Conservation (phyloP, 1,140 invertebrate genomes). For the Drosophila malerkotliana region DNA sequence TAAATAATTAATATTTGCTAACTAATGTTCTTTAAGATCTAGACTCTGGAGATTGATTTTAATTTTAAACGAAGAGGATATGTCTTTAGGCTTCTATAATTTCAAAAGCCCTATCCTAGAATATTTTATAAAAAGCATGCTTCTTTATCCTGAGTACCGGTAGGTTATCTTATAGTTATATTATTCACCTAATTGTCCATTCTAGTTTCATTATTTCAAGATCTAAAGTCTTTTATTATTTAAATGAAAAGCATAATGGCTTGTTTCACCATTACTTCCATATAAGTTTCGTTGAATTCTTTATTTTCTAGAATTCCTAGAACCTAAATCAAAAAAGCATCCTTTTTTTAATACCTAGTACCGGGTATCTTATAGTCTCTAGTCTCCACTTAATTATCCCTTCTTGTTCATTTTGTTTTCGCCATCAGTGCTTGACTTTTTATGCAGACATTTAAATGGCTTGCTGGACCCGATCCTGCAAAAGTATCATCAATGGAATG, state of each 20-base stretch:
- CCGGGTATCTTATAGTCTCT: neutral
- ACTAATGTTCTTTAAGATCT: too few relatives aligned
- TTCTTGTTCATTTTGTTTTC: slow-evolving; percentile 8
- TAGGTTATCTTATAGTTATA: neutral
- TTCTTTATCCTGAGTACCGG: neutral
- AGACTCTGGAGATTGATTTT: too few relatives aligned
- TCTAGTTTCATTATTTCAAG: neutral
- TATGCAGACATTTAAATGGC: slow-evolving; percentile 43
- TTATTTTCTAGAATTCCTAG: too few relatives aligned
- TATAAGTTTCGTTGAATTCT: neutral
- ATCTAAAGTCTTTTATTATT: too few relatives aligned
- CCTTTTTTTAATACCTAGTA: slow-evolving; percentile 1
- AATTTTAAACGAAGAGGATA: too few relatives aligned
- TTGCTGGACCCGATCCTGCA: slow-evolving; percentile 17
- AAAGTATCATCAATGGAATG: slow-evolving; percentile 4
- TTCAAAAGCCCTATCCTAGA: too few relatives aligned
- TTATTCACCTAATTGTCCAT: neutral
- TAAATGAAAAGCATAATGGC: too few relatives aligned
- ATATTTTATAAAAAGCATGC: too few relatives aligned
- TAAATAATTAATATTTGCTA: too few relatives aligned
- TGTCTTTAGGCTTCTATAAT: too few relatives aligned
- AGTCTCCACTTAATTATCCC: neutral
- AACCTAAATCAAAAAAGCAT: neutral
- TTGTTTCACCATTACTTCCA: too few relatives aligned
- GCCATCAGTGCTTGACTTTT: slow-evolving; percentile 56